Evolutionary conservation across 2,113 vertebrate genomes (phyloP).

Genomic region (Pterocles burchelli): DNA sequence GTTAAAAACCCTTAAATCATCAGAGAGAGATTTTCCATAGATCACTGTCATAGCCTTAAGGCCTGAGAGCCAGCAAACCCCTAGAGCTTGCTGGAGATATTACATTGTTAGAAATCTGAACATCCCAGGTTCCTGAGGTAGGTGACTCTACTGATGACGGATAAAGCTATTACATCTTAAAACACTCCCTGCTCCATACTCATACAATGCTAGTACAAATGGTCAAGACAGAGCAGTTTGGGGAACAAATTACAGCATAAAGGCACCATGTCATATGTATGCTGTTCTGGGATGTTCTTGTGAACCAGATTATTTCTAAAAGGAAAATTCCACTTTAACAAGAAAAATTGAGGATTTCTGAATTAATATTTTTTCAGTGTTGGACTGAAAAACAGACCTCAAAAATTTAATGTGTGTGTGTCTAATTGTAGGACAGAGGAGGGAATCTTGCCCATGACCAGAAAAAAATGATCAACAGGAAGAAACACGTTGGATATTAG

Average conservation of each 20-base stretch:
- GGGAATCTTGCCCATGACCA: neutral
- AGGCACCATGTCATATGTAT: accelerated
- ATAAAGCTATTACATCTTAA: neutral
- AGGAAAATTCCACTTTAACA: neutral
- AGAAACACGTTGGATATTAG: neutral
- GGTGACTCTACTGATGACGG: neutral
- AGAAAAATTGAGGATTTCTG: neutral
- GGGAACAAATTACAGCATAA: neutral
- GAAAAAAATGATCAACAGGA: neutral
- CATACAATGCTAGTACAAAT: neutral
- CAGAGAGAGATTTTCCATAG: constrained; percentile 16
- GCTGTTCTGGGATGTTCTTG: neutral
- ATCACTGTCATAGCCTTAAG: constrained; percentile 39
- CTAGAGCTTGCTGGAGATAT: neutral
- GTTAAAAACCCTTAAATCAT: constrained; percentile 20
- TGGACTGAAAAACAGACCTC: neutral
- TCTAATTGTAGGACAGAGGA: neutral
- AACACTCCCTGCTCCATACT: neutral
- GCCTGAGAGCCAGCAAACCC: neutral
- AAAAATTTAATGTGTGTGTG: neutral
- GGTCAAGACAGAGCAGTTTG: neutral
- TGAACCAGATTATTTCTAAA: neutral
- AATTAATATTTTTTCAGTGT: neutral
- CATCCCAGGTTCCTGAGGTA: neutral
- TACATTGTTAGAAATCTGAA: neutral